Evolutionary conservation across 2,888 invertebrate species (phyloP), one percentile per base, ranked within the genome.

Genomic region (Diarsia rubi): DNA sequence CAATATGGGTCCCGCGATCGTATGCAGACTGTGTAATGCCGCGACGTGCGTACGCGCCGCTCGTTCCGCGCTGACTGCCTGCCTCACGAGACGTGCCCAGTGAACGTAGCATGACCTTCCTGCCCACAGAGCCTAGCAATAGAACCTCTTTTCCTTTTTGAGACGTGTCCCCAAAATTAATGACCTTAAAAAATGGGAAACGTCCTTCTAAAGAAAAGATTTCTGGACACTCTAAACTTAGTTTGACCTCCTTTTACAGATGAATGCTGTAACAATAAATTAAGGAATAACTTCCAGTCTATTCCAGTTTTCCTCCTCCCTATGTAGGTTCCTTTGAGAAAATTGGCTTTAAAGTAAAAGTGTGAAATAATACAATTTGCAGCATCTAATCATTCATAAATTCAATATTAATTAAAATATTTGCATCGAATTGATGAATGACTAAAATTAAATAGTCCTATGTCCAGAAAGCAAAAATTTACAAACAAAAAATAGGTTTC

Each of bases 51-150:
- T 93, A 82, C 89, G 91, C 95, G 94, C 91, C 90, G 93, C 83
- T 89, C 90, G 94, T 94, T 94, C 94, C 94, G 94, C 95, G 94
- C 95, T 93, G 91, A 96, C 96, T 95, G 93, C 88, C 95, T 95
- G 93, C 88, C 87, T 78, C 85, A 84, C 81, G 73, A 83, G 83
- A 86, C 87, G 88, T 88, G 88, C 85, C 83, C 86, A 91, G 95
- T 95, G 95, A 95, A 95, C 93, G 95, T 94, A 89, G 91, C 88
- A 85, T 95, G 95, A 95, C 96, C 96, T 96, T 95, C 94, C 95
- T 94, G 93, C 95, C 95, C 92, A 95, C 94, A 86, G 87, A 93
- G 92, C 94, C 93, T 93, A 92, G 94, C 92, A 86, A 91, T 92
- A 92, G 90, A 94, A 90, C 93, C 93, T 94, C 92, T 93, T 93